Evolutionary conservation across 2,888 invertebrate species (phyloP).

Genomic region (Exocentrus adspersus): DNA sequence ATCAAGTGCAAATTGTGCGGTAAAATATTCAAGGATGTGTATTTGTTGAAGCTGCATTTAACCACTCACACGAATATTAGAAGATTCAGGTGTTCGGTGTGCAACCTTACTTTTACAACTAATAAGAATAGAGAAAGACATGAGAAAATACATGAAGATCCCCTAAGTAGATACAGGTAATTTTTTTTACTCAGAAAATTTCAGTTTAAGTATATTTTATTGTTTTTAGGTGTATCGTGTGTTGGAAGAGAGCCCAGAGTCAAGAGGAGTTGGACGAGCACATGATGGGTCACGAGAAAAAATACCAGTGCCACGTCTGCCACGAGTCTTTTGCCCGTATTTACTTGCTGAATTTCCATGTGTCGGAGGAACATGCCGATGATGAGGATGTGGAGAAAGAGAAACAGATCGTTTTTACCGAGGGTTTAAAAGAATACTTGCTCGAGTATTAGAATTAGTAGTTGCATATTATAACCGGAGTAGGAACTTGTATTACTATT

Average conservation of each 20-base stretch:
- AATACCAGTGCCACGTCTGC: not conserved
- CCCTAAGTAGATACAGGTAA: not conserved
- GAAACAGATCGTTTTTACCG: not conserved
- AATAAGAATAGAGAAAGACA: not conserved
- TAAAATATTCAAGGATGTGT: not conserved
- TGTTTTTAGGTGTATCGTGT: not conserved
- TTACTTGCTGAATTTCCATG: not conserved
- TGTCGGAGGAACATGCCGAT: not conserved
- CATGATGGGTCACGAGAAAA: not conserved
- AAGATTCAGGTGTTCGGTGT: not conserved
- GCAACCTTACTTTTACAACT: not conserved
- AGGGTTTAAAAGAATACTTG: conserved; percentile 1
- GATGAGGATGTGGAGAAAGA: not conserved
- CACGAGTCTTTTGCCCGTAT: not conserved
- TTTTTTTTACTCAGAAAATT: no score
- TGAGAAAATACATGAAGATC: not conserved
- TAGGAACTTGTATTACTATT: no score
- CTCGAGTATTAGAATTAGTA: not conserved
- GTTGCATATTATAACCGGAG: no score
- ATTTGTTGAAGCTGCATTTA: not conserved
- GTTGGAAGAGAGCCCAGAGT: not conserved
- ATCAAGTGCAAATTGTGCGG: not conserved
- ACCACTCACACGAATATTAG: not conserved
- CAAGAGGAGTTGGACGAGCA: not conserved
- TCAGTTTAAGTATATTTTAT: no score